Conservation (phyloP, 2,113 vertebrate species). For the Pituophis catenifer region DNA sequence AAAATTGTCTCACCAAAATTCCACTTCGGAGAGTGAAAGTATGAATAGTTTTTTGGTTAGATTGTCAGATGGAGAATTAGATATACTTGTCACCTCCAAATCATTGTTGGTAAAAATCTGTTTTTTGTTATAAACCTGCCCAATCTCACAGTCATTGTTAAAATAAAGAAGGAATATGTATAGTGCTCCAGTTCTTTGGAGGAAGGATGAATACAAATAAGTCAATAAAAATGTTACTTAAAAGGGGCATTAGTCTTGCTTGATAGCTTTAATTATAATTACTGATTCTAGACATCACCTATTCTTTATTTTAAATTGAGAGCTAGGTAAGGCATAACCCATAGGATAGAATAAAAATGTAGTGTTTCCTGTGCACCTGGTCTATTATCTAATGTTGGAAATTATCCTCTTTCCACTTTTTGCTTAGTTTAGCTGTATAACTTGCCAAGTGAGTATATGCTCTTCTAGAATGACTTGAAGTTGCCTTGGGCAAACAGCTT, state of each 20-base stretch:
- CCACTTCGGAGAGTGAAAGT: not conserved
- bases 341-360: not conserved
- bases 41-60: not conserved
- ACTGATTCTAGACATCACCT: not conserved
- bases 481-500: not conserved
- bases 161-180: not conserved
- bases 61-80: not conserved
- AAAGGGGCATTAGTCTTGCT: not conserved
- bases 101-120: not conserved
- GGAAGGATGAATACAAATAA: not conserved
- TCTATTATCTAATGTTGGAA: not conserved
- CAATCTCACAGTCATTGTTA: not conserved
- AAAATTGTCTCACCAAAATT: not conserved
- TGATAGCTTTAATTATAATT: not conserved
- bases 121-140: not conserved
- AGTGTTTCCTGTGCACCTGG: not conserved
- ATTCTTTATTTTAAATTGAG: not conserved
- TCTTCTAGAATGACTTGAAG: not conserved
- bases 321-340: not conserved
- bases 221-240: not conserved
- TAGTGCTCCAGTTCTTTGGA: not conserved
- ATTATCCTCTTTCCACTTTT: not conserved
- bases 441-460: not conserved
- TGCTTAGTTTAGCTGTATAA: not conserved
- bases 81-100: not conserved